Conservation (phyloP, 2,797 vertebrate genomes). For the Leptatherina wallacei region DNA sequence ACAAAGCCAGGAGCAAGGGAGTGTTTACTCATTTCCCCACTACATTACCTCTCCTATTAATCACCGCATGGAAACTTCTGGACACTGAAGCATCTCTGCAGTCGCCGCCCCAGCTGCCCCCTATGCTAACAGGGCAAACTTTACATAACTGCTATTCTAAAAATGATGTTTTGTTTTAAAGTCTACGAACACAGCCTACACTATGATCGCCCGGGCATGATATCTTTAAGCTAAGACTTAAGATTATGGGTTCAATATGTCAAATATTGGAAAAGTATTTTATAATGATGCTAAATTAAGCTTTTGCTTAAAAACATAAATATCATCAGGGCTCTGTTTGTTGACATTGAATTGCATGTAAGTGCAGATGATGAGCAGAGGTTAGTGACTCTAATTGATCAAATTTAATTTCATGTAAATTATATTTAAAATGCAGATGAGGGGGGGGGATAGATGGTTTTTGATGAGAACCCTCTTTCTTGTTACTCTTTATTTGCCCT, state of each 20-base stretch:
- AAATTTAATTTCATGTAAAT: conserved; percentile 85
- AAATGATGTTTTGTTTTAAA: conserved; percentile 22
- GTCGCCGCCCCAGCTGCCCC: conserved; percentile 70
- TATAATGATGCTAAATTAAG: background rate
- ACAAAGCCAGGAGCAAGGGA: conserved; percentile 99
- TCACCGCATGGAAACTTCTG: conserved; percentile 98
- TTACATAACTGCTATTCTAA: conserved; percentile 58
- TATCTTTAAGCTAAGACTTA: conserved; percentile 15
- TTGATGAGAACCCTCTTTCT: conserved; percentile 43
- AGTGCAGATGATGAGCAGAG: conserved; percentile 73
- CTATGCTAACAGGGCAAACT: conserved; percentile 70
- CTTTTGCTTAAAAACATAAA: background rate
- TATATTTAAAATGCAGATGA: conserved; percentile 76
- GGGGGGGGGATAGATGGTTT: conserved; percentile 1
- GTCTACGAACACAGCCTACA: background rate
- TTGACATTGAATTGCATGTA: conserved; percentile 79
- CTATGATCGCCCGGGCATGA: background rate
- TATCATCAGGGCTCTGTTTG: conserved; percentile 16
- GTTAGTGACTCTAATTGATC: conserved; percentile 83
- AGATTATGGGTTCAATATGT: conserved; percentile 23
- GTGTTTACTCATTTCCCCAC: conserved; percentile 99
- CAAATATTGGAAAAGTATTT: conserved; percentile 11
- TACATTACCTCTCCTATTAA: conserved; percentile 99
- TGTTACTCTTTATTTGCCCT: conserved; percentile 53
- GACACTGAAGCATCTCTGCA: conserved; percentile 94